Evolutionary conservation across 2,888 invertebrate genomes (phyloP).

Genomic region (Ceramica pisi): DNA sequence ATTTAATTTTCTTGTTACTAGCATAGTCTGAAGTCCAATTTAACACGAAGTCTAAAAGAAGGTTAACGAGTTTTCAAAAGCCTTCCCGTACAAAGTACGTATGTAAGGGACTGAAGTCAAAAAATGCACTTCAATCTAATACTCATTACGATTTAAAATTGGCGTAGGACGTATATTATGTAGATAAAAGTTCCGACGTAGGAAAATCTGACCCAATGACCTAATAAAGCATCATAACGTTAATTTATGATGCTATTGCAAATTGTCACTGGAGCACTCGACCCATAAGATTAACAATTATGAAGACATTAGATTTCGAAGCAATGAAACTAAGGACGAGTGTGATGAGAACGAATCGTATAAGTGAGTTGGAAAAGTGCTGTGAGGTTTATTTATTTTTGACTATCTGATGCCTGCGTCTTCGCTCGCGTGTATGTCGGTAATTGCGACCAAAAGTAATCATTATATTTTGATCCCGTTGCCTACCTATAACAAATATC

Average conservation of each 20-base stretch:
- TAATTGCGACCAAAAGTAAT: too few species aligned
- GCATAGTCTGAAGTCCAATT: background rate
- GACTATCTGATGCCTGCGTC: too few species aligned
- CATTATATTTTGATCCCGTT: too few species aligned
- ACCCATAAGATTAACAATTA: background rate
- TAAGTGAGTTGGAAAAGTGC: background rate
- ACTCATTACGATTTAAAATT: background rate
- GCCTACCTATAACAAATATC: too few species aligned
- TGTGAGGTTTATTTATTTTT: too few species aligned
- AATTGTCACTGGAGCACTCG: background rate
- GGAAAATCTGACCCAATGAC: constrained; percentile 27
- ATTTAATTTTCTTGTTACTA: background rate
- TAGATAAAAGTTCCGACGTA: constrained; percentile 8
- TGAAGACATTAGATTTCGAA: constrained; percentile 9
- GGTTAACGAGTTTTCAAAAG: background rate
- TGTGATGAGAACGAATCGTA: background rate
- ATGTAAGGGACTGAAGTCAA: background rate
- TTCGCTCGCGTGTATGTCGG: too few species aligned
- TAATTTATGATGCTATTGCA: constrained; percentile 14
- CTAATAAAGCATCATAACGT: constrained; percentile 23
- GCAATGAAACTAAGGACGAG: background rate
- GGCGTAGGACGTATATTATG: background rate
- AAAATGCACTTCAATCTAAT: background rate
- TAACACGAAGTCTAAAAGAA: background rate
- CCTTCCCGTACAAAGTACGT: too few species aligned